Conservation (phyloP, 2,113 vertebrate species). For the Oxyura jamaicensis region DNA sequence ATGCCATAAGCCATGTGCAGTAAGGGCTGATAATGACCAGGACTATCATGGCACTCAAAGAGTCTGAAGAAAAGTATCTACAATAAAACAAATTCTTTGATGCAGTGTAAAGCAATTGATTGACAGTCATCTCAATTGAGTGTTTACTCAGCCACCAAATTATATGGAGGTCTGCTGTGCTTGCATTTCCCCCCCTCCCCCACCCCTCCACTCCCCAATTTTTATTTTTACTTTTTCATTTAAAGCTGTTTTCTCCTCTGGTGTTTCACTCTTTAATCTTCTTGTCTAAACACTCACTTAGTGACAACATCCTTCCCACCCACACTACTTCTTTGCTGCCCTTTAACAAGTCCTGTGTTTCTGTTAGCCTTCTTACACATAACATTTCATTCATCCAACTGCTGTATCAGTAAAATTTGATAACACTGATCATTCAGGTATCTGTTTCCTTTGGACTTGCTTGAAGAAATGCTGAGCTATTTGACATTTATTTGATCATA, state of each 20-base stretch:
- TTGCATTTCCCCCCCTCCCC: background rate
- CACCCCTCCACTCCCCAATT: no score
- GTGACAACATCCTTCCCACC: background rate
- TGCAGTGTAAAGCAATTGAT: background rate
- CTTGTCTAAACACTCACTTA: background rate
- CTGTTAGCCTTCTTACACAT: background rate
- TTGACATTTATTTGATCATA: background rate
- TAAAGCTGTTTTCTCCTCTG: background rate
- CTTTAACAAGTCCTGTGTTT: background rate
- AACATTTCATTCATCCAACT: background rate
- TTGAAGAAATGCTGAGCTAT: background rate
- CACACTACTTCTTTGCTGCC: background rate
- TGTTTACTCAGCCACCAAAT: background rate
- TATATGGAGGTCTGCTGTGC: background rate
- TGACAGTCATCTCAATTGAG: background rate
- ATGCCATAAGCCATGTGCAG: background rate
- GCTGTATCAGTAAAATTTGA: background rate
- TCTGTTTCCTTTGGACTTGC: background rate
- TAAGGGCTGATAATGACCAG: background rate
- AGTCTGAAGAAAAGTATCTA: background rate
- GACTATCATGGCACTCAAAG: background rate
- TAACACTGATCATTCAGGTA: background rate
- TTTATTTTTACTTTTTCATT: background rate
- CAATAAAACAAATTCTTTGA: background rate
- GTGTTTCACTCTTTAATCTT: background rate